Conservation (phyloP, 2,888 invertebrate species). For the Cryptus armator region DNA sequence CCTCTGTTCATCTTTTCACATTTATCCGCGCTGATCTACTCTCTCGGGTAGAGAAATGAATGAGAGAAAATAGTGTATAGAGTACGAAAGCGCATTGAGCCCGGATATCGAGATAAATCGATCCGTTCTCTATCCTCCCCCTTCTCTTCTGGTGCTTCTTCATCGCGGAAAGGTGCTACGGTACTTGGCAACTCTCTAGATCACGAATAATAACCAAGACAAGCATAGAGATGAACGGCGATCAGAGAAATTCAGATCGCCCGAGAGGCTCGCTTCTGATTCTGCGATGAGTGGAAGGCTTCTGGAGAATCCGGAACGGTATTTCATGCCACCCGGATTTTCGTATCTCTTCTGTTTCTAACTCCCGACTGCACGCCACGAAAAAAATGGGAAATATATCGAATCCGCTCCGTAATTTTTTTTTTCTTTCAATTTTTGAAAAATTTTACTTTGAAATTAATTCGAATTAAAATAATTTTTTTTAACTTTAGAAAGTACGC, state of each 20-base stretch:
- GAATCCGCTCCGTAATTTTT: no score
- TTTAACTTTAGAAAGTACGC: no score
- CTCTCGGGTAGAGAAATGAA: conserved; percentile 36
- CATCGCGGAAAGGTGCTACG: conserved; percentile 31
- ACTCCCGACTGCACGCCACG: background rate
- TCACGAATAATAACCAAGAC: conserved; percentile 68
- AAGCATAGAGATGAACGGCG: conserved; percentile 3
- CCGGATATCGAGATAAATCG: conserved; percentile 79
- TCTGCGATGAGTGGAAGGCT: conserved; percentile 24
- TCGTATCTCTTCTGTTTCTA: conserved; percentile 6
- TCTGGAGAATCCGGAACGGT: conserved; percentile 28
- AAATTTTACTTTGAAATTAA: no score
- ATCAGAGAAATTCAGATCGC: conserved; percentile 52
- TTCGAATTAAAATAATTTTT: no score
- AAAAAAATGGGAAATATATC: no score
- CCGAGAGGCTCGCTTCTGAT: background rate
- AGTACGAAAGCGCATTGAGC: conserved; percentile 58
- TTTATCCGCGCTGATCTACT: conserved; percentile 64
- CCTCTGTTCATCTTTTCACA: conserved; percentile 59
- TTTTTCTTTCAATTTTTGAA: no score
- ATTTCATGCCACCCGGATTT: conserved; percentile 28
- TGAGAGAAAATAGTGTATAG: conserved; percentile 39
- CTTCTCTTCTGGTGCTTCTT: conserved; percentile 31
- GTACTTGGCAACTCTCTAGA: conserved; percentile 71
- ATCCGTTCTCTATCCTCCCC: conserved; percentile 65